Evolutionary conservation across 2,797 vertebrate species (phyloP), one percentile per base, ranked within the genome.

Genomic region (Chelmon rostratus): DNA sequence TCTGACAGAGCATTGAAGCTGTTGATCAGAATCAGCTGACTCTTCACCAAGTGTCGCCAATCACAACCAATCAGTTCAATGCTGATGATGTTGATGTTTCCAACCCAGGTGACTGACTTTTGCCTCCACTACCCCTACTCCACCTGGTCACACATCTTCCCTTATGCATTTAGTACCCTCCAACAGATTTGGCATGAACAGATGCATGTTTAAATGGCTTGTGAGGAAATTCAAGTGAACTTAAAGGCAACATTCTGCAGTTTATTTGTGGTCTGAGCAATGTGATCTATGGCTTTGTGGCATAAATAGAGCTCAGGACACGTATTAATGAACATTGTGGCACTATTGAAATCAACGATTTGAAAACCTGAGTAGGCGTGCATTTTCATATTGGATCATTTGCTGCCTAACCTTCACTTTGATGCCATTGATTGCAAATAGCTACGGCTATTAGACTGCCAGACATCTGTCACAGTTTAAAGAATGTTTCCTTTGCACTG

Each of bases 61-160:
- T n/a, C n/a, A n/a, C n/a, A n/a, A n/a, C n/a, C n/a, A n/a, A n/a
- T n/a, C n/a, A n/a, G n/a, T n/a, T n/a, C n/a, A n/a, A n/a, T n/a
- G n/a, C n/a, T n/a, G n/a, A n/a, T n/a, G n/a, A n/a, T n/a, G n/a
- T n/a, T n/a, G n/a, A n/a, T n/a, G n/a, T n/a, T n/a, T n/a, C n/a
- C n/a, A n/a, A n/a, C n/a, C n/a, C 42, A 56, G 52, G 35, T 61
- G 13, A 52, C 47, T 11, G 5, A 73, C 53, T 52, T 71, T 23
- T 57, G 6, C 9, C 46, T 37, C 54, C 58, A 63, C 38, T 40
- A 53, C 8, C 25, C 50, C 40, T 57, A 8, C 56, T 61, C 13
- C 23, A 49, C 11, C 16, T 54, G 13, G 52, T 50, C 23, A 25
- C 40, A 50, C 10, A 66, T 53, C 15, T 70, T 63, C 19, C 28